Base-by-base conservation (phyloP, 2,797 vertebrate genomes). In the Ptychobarbus kaznakovi region DNA sequence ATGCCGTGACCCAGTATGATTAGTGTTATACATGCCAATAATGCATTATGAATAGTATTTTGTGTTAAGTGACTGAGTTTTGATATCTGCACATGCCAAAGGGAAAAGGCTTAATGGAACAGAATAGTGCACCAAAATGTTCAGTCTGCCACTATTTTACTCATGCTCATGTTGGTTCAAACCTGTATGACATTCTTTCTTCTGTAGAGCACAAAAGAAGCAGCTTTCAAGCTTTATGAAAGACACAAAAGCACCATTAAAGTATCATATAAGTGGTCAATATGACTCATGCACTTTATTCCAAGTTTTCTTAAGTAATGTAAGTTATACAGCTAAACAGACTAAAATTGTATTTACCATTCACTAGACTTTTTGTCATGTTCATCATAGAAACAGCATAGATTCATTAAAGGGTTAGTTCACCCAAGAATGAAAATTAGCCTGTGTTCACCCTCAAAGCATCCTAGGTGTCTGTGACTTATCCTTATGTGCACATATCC, bases 11-110 rank as follows among this genome's bases (percentile, higher is more conserved):
- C 83, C 74, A 74, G 75, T 77, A 25, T 81, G 58, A 66, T 40
- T 61, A 68, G 74, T 66, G 78, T 88, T 88, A 90, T 88, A 90
- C 89, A 90, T 90, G 87, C 87, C 80, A 76, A 61, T 87, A 88
- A 87, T 90, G 89, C 87, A 90, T 88, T 90, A 79, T 81, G 46
- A 53, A 66, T 53, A 32, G 68, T 38, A 70, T 56, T 20, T 53
- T 84, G 58, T 85, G 68, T 72, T 38, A 75, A 65, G 81, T 75
- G 28, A 70, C 25, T 70, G 38, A 63, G 66, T 63, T 65, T 69
- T 78, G 72, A 66, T 75, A 68, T 84, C 74, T 63, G 68, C 38
- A 85, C 77, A 28, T 80, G 56, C 22, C 20, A 25, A 78, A 77
- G 10, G 22, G 25, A 53, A 44, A 68, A 79, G 42, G 18, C 25